Evolutionary conservation across 2,797 vertebrate genomes (phyloP).

Genomic region (Limnodromus scolopaceus): DNA sequence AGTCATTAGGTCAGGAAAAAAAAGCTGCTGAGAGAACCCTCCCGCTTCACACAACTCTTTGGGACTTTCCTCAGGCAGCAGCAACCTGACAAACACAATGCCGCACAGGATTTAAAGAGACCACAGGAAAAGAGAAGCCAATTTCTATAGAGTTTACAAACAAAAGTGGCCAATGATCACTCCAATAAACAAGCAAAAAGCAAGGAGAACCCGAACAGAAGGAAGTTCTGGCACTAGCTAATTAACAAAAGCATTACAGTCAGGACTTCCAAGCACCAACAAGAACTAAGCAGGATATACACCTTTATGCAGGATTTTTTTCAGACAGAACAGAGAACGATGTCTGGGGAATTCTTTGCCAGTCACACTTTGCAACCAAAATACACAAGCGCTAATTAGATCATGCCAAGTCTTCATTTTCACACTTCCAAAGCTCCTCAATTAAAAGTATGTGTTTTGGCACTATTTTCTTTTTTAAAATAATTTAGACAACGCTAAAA

Average conservation of each 20-base stretch:
- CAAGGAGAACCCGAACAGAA: constrained; percentile 1
- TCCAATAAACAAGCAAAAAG: not conserved
- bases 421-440: constrained; percentile 53
- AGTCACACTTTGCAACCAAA: constrained; percentile 42
- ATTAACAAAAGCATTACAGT: not conserved
- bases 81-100: not conserved
- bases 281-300: constrained; percentile 10
- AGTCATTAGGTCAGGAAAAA: not conserved
- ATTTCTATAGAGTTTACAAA: not conserved
- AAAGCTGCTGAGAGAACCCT: not conserved
- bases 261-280: constrained; percentile 28
- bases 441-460: constrained; percentile 58
- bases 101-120: not conserved
- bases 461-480: constrained; percentile 41
- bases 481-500: constrained; percentile 45
- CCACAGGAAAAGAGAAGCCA: not conserved
- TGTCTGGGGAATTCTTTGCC: not conserved
- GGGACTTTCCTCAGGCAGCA: not conserved
- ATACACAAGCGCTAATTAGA: constrained; percentile 59
- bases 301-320: not conserved
- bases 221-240: not conserved
- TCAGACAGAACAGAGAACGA: not conserved
- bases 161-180: not conserved
- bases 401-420: constrained; percentile 40
- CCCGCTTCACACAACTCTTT: not conserved